Percentiles rank a stretch among this genome's conserved stretches.
Evolutionary conservation across 2,797 vertebrate species (phyloP).

Genomic region (Chanos chanos): DNA sequence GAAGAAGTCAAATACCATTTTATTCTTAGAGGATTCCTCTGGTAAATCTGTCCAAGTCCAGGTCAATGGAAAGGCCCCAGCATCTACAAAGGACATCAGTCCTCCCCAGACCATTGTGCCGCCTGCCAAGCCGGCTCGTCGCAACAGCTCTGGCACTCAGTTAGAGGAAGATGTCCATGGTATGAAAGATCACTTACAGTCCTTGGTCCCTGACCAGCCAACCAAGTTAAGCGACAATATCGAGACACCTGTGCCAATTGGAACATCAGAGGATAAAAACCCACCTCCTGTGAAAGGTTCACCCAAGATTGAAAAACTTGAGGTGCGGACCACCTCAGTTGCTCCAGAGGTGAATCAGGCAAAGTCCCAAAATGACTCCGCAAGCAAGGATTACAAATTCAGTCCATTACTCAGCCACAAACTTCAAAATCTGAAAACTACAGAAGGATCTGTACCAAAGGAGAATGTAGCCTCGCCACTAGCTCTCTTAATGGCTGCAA

Average conservation of each 20-base stretch:
- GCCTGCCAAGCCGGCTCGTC: slow-evolving; percentile 51
- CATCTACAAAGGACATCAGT: slow-evolving; percentile 14
- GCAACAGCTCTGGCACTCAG: slow-evolving; percentile 39
- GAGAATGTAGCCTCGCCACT: slow-evolving; percentile 63
- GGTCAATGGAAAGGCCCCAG: slow-evolving; percentile 46
- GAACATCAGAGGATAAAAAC: slow-evolving; percentile 25
- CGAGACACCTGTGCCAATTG: slow-evolving; percentile 10
- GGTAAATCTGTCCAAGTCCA: slow-evolving; percentile 37
- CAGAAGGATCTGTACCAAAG: slow-evolving; percentile 41
- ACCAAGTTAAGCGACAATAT: slow-evolving; percentile 34
- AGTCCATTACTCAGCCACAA: slow-evolving; percentile 64
- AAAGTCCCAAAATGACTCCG: slow-evolving; percentile 15
- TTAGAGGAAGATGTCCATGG: slow-evolving; percentile 42
- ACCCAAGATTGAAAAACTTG: slow-evolving; percentile 44
- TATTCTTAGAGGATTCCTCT: slow-evolving; percentile 62
- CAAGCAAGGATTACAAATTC: slow-evolving; percentile 40
- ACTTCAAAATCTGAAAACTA: slow-evolving; percentile 51
- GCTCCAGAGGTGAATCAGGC: slow-evolving; percentile 32
- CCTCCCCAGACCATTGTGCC: slow-evolving; percentile 17
- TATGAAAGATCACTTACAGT: slow-evolving; percentile 40
- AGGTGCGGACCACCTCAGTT: not conserved
- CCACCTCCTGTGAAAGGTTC: slow-evolving; percentile 26
- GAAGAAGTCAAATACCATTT: slow-evolving; percentile 54
- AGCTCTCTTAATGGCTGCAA: slow-evolving; percentile 72
- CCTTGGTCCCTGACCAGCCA: slow-evolving; percentile 30